Evolutionary conservation across 2,113 vertebrate genomes (phyloP), one percentile per base, ranked within the genome.

Genomic region (Rhegmatorhina hoffmannsi): DNA sequence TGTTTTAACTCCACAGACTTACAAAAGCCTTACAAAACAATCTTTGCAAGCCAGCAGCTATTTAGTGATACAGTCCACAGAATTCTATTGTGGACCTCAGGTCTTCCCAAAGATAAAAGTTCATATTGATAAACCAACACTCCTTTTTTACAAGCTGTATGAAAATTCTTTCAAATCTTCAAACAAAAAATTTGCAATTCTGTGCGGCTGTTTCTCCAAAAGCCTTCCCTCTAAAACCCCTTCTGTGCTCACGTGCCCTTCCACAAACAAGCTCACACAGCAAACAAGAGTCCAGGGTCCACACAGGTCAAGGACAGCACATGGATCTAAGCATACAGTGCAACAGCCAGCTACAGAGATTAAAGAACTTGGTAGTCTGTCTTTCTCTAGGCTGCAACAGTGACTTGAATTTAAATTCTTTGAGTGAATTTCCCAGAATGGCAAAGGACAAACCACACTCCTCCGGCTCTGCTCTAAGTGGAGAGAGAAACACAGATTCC

Each of bases 201-300:
- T 64, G 12, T 11, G 4, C 15, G 26, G 18, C n/a, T 47, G 26
- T 43, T 89, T 20, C 75, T 78, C 74, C 34, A 76, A 73, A 82
- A 77, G 36, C 63, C n/a, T 86, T 68, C 19, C 29, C 50, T 74
- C 38, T 9, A 46, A 69, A 58, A 29, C 17, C 38, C 10, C 62
- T 52, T 26, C 46, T 38, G 44, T n/a, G 76, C 17, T 40, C 21
- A 49, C 9, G 6, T 2, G 4, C 31, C 52, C 82, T 73, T 85
- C 55, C 34, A 63, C 75, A 95, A 96, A 85, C 79, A 90, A 93
- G 69, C 12, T 53, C 56, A 17, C 17, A 34, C 26, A 21, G 68
- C 85, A 90, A 88, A 91, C 89, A 82, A 67, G 50, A 84, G 92
- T 94, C 68, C 94, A 94, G 72, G 76, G 95, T 96, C 85, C 93